These are phyloP conservation scores for Chironomus riparius DNA, from an alignment of 2,888 invertebrate species.

Conservation along the genomic window DNA sequence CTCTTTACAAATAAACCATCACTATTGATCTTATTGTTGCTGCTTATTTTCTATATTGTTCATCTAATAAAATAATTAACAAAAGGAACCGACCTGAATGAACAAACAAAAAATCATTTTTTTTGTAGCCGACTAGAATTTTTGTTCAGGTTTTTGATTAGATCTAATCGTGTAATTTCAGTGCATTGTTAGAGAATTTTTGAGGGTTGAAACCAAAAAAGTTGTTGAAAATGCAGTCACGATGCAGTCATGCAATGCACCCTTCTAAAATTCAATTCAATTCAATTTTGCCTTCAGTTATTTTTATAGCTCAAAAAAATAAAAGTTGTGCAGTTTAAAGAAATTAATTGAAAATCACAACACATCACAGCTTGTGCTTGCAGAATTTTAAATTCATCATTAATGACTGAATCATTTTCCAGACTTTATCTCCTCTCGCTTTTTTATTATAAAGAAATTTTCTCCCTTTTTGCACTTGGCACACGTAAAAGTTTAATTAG, in stretches of 20 bases:
- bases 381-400: no score
- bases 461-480: no score
- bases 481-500: background rate
- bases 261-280: background rate
- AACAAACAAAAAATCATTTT: background rate
- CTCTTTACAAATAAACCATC: no score
- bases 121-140: background rate
- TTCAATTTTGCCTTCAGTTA: background rate
- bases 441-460: background rate
- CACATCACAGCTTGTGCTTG: background rate
- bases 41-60: background rate
- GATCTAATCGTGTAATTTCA: background rate
- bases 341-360: background rate
- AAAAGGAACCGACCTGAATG: background rate
- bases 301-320: background rate
- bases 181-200: background rate
- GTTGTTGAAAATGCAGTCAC: background rate
- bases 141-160: background rate
- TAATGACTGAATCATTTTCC: background rate
- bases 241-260: background rate
- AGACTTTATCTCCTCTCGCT: background rate
- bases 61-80: background rate
- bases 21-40: no score
- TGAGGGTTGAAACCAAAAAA: background rate
- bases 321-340: background rate